Evolutionary conservation across 1,140 invertebrate genomes (phyloP).

Genomic region (Dendrolimus kikuchii): DNA sequence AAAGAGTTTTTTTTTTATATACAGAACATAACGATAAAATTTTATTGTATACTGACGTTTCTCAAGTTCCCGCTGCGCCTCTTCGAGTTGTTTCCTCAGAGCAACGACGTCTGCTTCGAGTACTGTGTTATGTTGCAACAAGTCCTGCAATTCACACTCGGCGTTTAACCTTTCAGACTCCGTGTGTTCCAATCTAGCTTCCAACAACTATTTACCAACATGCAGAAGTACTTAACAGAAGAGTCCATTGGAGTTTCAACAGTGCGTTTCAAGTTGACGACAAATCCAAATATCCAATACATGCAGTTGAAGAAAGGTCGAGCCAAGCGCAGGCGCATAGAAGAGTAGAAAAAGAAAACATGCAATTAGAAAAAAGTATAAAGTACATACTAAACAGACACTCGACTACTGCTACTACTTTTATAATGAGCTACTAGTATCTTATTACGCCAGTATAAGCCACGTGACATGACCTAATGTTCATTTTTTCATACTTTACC

Average conservation of each 20-base stretch:
- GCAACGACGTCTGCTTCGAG: conserved; percentile 73
- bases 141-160: conserved; percentile 79
- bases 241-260: conserved; percentile 9
- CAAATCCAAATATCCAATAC: conserved; percentile 9
- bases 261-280: conserved; percentile 12
- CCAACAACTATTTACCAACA: conserved; percentile 40
- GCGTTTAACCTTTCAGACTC: conserved; percentile 75
- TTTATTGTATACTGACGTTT: conserved; percentile 46
- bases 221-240: conserved; percentile 39
- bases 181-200: conserved; percentile 50
- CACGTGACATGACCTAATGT: too few relatives aligned
- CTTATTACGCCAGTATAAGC: too few relatives aligned
- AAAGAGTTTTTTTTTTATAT: too few relatives aligned
- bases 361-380: conserved; percentile 47
- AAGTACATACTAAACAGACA: conserved; percentile 17
- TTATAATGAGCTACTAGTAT: too few relatives aligned
- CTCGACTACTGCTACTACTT: too few relatives aligned
- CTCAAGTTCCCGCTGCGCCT: conserved; percentile 44
- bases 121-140: conserved; percentile 77
- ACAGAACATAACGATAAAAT: not conserved
- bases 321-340: conserved; percentile 27
- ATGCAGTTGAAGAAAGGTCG: conserved; percentile 14
- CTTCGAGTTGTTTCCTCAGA: conserved; percentile 55
- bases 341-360: conserved; percentile 48
- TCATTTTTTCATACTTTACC: too few relatives aligned